Conservation (phyloP, 2,797 vertebrate species). For the Esox masquinongy region DNA sequence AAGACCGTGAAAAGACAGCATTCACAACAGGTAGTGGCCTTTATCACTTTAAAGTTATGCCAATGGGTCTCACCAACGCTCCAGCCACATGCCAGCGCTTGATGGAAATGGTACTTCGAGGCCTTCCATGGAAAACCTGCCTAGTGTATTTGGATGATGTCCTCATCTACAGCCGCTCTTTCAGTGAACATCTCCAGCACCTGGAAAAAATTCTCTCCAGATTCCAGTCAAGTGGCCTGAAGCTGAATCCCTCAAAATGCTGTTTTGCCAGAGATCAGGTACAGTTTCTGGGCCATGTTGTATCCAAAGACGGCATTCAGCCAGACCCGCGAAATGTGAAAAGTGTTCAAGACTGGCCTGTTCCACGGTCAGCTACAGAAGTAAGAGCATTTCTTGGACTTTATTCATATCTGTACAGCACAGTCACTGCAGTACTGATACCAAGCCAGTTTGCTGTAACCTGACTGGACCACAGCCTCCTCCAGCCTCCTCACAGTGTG, state of each 20-base stretch:
- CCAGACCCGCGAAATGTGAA: conserved; percentile 16
- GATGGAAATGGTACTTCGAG: conserved; percentile 26
- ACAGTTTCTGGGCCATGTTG: conserved; percentile 12
- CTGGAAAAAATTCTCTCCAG: conserved; percentile 16
- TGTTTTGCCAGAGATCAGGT: conserved; percentile 18
- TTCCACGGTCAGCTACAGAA: conserved; percentile 12
- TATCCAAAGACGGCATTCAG: conserved; percentile 20
- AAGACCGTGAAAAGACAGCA: no score
- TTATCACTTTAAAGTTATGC: no score
- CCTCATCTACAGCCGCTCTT: conserved; percentile 25
- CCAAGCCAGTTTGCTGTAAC: no score
- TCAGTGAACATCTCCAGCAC: conserved; percentile 23
- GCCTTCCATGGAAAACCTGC: conserved; percentile 29
- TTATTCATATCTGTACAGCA: conserved; percentile 40
- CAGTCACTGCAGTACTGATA: no score
- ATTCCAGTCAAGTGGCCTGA: conserved; percentile 17
- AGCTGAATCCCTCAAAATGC: conserved; percentile 28
- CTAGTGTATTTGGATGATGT: conserved; percentile 32
- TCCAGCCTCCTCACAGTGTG: no score
- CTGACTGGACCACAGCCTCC: no score
- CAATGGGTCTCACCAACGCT: no score
- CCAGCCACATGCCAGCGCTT: no score
- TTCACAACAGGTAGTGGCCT: no score
- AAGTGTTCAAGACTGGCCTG: conserved; percentile 26
- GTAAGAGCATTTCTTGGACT: conserved; percentile 20